Conservation (phyloP, 2,113 vertebrate genomes). For the Sturnira hondurensis region DNA sequence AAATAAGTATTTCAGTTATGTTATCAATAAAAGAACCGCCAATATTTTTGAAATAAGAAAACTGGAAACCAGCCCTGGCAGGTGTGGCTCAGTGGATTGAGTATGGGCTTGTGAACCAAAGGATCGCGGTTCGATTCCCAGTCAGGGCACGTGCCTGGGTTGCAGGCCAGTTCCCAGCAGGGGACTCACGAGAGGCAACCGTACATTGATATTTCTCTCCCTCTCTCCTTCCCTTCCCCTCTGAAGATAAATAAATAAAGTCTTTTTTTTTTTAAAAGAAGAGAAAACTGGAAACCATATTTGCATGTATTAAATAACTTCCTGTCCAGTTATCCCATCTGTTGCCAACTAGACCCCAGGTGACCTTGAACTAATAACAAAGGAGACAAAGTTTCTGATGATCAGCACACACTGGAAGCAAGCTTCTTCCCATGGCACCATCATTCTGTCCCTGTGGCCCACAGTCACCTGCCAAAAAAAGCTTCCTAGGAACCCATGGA, state of each 20-base stretch:
- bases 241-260: no score
- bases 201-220: no score
- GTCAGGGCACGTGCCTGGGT: no score
- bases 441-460: no score
- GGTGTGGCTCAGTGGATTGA: no score
- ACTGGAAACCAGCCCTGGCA: neutral
- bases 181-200: no score
- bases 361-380: neutral
- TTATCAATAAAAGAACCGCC: slow-evolving; percentile 15
- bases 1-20: slow-evolving; percentile 34
- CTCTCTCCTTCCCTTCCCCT: no score
- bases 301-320: neutral
- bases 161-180: no score
- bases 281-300: neutral
- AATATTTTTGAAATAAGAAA: no score
- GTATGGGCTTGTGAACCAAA: no score
- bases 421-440: neutral
- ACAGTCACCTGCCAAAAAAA: neutral
- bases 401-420: neutral
- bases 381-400: neutral
- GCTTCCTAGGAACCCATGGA: neutral
- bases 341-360: neutral
- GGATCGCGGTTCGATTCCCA: no score
- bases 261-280: no score
- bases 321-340: neutral